phyloP scores from a whole-genome alignment of 23 tunicate genomes.

The Halocynthia roretzi region DNA sequence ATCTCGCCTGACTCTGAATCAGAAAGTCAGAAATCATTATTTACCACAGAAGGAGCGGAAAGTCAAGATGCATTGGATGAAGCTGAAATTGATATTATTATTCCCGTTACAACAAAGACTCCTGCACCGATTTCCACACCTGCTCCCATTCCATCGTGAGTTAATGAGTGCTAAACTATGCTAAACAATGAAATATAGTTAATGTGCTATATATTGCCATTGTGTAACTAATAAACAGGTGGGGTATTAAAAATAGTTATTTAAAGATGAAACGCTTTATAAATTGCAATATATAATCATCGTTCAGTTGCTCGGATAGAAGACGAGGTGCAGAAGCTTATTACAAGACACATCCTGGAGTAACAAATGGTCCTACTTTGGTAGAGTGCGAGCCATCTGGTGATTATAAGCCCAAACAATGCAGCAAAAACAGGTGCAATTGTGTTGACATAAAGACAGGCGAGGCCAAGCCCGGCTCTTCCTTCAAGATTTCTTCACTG shows the following conservation, averaged over 20 bases:
- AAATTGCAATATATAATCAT: background rate
- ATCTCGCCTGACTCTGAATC: background rate
- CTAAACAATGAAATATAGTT: background rate
- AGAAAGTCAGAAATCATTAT: background rate
- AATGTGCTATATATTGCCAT: background rate
- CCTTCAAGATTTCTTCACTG: background rate
- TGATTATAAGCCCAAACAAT: background rate
- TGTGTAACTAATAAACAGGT: no score
- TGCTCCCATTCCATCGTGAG: background rate
- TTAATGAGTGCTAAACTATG: background rate
- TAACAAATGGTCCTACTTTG: background rate
- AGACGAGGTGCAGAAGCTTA: background rate
- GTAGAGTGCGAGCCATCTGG: background rate
- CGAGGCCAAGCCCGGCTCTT: background rate
- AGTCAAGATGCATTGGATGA: background rate
- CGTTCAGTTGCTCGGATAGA: background rate
- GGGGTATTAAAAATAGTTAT: no score
- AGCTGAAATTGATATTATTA: background rate
- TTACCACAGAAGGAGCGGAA: background rate
- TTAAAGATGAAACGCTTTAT: background rate
- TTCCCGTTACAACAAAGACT: background rate
- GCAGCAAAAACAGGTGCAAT: background rate
- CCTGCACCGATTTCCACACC: background rate
- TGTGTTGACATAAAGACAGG: background rate
- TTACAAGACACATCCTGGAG: slow-evolving; percentile 1